These are phyloP conservation scores for Latrodectus hesperus DNA, from an alignment of 2,888 invertebrate species.

Conservation along the genomic window DNA sequence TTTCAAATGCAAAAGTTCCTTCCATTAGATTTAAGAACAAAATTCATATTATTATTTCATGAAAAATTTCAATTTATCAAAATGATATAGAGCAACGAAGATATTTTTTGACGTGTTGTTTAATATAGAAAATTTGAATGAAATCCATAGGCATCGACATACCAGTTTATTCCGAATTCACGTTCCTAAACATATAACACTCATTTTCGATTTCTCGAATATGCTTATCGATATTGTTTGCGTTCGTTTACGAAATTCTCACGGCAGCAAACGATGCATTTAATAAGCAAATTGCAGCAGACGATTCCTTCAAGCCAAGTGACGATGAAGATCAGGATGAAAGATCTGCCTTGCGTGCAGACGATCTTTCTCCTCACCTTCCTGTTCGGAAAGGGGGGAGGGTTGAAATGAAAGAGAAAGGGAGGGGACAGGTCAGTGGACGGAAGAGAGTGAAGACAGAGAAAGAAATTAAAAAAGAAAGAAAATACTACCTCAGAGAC, in stretches of 20 bases:
- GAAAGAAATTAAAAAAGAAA: constrained; percentile 6
- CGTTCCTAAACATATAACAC: too few relatives aligned
- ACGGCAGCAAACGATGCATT: background rate
- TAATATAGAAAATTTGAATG: too few relatives aligned
- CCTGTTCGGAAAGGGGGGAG: background rate
- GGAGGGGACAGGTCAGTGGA: constrained; percentile 33
- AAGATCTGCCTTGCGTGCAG: background rate
- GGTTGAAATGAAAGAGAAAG: background rate
- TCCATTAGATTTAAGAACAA: too few relatives aligned
- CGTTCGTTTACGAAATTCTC: background rate
- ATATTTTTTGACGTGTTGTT: too few relatives aligned
- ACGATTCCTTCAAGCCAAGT: background rate
- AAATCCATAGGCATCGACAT: too few relatives aligned
- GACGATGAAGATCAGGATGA: background rate
- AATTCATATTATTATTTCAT: too few relatives aligned
- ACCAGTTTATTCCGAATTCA: too few relatives aligned
- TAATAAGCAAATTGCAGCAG: background rate
- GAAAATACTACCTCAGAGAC: constrained; percentile 23
- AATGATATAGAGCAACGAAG: too few relatives aligned
- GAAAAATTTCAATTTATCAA: too few relatives aligned
- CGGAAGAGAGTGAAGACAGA: constrained; percentile 21
- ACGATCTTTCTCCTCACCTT: background rate
- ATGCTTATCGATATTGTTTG: too few relatives aligned
- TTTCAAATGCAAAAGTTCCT: too few relatives aligned
- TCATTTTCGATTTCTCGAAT: too few relatives aligned